A percentile compares a stretch with the other conserved stretches of the same genome.
Conservation (phyloP, 2,888 invertebrate species). For the Diachrysia chrysitis region DNA sequence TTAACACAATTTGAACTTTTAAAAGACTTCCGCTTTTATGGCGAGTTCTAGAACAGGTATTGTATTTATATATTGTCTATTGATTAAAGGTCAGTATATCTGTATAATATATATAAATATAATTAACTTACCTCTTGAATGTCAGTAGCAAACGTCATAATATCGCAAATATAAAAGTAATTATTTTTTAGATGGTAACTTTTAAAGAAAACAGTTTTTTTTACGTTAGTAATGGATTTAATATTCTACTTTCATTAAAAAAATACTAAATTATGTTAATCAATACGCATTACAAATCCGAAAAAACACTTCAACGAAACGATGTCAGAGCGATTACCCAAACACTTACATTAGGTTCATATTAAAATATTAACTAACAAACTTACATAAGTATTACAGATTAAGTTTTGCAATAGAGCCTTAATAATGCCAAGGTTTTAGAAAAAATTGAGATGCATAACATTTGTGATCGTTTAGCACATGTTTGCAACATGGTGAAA, state of each 20-base stretch:
- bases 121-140: constrained; percentile 21
- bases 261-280: constrained; percentile 35
- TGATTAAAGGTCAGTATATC: constrained; percentile 40
- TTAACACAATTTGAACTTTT: neutral
- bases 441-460: constrained; percentile 13
- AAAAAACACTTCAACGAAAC: constrained; percentile 33
- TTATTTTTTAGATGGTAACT: too few species aligned
- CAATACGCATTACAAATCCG: constrained; percentile 24
- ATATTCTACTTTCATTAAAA: too few species aligned
- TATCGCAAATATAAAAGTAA: too few species aligned
- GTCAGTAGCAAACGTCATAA: constrained; percentile 22
- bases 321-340: constrained; percentile 47
- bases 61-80: constrained; percentile 20
- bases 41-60: constrained; percentile 33
- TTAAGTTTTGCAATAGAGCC: constrained; percentile 40
- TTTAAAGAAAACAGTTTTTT: too few species aligned
- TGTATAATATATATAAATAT: constrained; percentile 28
- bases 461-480: constrained; percentile 3
- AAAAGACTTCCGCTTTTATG: constrained; percentile 26
- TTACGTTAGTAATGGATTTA: too few species aligned
- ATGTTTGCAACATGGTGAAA: constrained; percentile 35
- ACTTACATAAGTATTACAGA: constrained; percentile 52
- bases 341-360: constrained; percentile 36
- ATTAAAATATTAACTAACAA: constrained; percentile 47
- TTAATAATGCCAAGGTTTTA: constrained; percentile 49